Conservation (phyloP, 2,888 invertebrate species). For the Protodeltote pygarga region DNA sequence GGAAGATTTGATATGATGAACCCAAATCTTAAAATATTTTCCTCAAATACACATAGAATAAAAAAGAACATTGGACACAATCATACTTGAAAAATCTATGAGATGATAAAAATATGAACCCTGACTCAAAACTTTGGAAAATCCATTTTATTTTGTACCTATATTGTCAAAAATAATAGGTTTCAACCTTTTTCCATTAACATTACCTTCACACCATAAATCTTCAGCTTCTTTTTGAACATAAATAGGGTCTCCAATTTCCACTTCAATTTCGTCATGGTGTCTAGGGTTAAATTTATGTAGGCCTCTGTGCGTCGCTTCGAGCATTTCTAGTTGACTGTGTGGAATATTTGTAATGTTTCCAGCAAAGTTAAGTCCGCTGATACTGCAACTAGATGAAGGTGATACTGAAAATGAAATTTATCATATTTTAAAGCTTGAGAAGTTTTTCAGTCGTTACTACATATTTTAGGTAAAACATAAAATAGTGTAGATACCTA, state of each 20-base stretch:
- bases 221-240: conserved; percentile 99
- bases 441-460: too few relatives aligned
- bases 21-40: neutral
- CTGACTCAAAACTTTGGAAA: too few relatives aligned
- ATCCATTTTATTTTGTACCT: too few relatives aligned
- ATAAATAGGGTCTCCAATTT: conserved; percentile 98
- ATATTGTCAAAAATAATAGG: neutral
- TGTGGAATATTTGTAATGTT: conserved; percentile 91
- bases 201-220: conserved; percentile 97
- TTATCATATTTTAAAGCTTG: too few relatives aligned
- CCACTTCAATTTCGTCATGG: conserved; percentile 97
- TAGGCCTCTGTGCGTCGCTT: conserved; percentile 97
- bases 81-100: too few relatives aligned
- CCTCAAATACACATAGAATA: too few relatives aligned
- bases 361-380: conserved; percentile 86
- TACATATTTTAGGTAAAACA: too few relatives aligned
- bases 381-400: conserved; percentile 86
- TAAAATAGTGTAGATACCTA: too few relatives aligned
- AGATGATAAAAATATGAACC: too few relatives aligned
- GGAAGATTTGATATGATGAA: neutral
- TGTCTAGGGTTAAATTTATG: conserved; percentile 98
- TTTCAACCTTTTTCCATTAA: neutral
- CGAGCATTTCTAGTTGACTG: conserved; percentile 93
- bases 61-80: too few relatives aligned
- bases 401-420: conserved; percentile 83